Conservation (phyloP, 2,888 invertebrate genomes). For the Entomobrya multifasciata region DNA sequence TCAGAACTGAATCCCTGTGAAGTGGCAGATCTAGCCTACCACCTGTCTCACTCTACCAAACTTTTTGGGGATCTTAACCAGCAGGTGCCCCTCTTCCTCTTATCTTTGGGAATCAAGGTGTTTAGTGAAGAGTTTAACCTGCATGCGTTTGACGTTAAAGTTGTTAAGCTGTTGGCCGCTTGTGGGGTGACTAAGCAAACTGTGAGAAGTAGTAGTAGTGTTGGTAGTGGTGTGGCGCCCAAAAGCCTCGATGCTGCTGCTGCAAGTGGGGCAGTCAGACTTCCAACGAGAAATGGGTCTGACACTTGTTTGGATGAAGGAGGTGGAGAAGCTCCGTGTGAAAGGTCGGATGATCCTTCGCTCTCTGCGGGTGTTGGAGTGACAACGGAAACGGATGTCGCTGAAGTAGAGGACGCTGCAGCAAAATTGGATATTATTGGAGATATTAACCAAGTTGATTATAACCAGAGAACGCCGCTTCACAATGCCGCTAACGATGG, state of each 20-base stretch:
- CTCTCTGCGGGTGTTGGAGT: conserved; percentile 80
- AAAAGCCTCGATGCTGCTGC: conserved; percentile 35
- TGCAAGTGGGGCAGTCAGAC: conserved; percentile 12
- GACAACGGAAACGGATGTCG: conserved; percentile 79
- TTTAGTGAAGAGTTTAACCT: conserved; percentile 67
- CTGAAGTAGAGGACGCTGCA: conserved; percentile 81
- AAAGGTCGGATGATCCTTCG: conserved; percentile 80
- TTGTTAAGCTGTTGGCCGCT: conserved; percentile 76
- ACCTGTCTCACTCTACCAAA: conserved; percentile 76
- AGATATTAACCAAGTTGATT: conserved; percentile 83
- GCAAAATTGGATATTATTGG: conserved; percentile 81
- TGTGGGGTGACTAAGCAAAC: conserved; percentile 77
- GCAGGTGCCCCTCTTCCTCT: conserved; percentile 76
- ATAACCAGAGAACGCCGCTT: conserved; percentile 86
- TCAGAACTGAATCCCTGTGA: conserved; percentile 81
- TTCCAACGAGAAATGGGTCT: conserved; percentile 80
- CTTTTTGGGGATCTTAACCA: conserved; percentile 75
- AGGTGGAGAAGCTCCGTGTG: conserved; percentile 81
- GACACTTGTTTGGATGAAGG: conserved; percentile 80
- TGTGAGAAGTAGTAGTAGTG: conserved; percentile 59
- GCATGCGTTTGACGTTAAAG: conserved; percentile 76
- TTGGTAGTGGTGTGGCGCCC: conserved; percentile 40
- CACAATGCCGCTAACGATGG: conserved; percentile 90
- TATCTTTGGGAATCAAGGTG: conserved; percentile 77
- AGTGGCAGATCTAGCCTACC: conserved; percentile 83